A percentile compares a stretch with the other conserved stretches of the same genome.
Conservation (phyloP, 1,140 invertebrate species). For the Cephus cinctus region DNA sequence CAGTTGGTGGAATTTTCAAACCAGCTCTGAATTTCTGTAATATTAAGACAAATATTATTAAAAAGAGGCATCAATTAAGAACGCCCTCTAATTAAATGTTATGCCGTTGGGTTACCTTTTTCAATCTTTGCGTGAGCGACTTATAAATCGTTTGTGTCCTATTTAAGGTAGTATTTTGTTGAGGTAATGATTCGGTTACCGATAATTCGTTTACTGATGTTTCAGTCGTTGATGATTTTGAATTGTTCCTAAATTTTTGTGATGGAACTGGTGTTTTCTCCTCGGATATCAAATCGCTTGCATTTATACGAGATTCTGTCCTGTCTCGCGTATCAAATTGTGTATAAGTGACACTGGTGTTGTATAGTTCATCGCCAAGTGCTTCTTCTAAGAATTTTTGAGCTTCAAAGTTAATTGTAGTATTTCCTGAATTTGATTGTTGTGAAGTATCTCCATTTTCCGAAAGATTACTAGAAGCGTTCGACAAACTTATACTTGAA, state of each 20-base stretch:
- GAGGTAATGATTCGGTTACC: constrained; percentile 9
- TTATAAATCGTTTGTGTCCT: constrained; percentile 21
- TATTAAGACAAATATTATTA: neutral
- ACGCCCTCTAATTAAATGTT: constrained; percentile 1
- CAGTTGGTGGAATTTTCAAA: constrained; percentile 13
- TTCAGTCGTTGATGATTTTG: neutral
- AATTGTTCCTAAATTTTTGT: neutral
- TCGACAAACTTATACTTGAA: constrained; percentile 18
- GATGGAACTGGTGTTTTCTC: constrained; percentile 5
- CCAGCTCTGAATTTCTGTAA: constrained; percentile 29
- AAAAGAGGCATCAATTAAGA: constrained; percentile 1
- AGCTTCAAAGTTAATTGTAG: constrained; percentile 25
- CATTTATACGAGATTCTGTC: constrained; percentile 17
- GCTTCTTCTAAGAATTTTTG: constrained; percentile 36
- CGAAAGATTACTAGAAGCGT: constrained; percentile 4
- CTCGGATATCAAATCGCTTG: constrained; percentile 21
- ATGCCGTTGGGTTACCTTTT: constrained; percentile 19
- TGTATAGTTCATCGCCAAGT: constrained; percentile 34
- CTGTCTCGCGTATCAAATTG: constrained; percentile 10
- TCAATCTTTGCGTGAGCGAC: constrained; percentile 27
- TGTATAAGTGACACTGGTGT: constrained; percentile 19
- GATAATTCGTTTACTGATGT: neutral
- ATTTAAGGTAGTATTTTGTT: constrained; percentile 14
- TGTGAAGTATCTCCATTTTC: neutral
- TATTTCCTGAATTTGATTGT: neutral